Percentiles rank a stretch among this genome's conserved stretches.
phyloP scores from a whole-genome alignment of 2,113 vertebrate species.

The Podarcis muralis region DNA sequence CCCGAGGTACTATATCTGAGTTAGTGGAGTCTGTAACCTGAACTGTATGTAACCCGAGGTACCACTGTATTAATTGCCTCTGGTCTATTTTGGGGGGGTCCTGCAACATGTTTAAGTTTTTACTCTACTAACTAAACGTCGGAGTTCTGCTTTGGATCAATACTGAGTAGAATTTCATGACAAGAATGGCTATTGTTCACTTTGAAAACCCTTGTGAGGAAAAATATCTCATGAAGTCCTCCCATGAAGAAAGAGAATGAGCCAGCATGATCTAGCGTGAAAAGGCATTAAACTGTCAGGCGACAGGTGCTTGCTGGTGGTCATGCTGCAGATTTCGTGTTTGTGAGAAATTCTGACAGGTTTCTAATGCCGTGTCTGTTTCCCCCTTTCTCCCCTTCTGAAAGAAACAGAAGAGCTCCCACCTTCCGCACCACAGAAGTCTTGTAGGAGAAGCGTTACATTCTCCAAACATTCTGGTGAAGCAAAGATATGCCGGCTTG shows the following conservation, averaged over 20 bases:
- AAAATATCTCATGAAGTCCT: not conserved
- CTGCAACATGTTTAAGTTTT: too few species aligned
- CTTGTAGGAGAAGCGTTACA: not conserved
- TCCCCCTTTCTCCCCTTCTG: not conserved
- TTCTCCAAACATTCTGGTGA: too few species aligned
- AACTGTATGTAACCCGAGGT: too few species aligned
- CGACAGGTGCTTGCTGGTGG: not conserved
- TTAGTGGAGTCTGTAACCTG: too few species aligned
- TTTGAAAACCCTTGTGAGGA: not conserved
- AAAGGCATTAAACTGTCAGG: not conserved
- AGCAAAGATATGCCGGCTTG: conserved; percentile 34
- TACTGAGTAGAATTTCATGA: too few species aligned
- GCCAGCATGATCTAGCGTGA: not conserved
- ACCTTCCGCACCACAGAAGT: too few species aligned
- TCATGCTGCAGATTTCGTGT: too few species aligned
- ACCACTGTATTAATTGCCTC: too few species aligned
- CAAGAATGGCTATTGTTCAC: not conserved
- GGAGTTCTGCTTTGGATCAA: too few species aligned
- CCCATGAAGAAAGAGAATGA: not conserved
- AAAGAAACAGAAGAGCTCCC: not conserved
- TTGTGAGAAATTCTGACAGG: not conserved
- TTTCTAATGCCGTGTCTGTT: not conserved
- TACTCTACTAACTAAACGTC: too few species aligned
- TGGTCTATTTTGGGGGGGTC: too few species aligned
- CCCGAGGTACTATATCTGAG: too few species aligned